Conservation (phyloP, 2,797 vertebrate species). For the Novumbra hubbsi region DNA sequence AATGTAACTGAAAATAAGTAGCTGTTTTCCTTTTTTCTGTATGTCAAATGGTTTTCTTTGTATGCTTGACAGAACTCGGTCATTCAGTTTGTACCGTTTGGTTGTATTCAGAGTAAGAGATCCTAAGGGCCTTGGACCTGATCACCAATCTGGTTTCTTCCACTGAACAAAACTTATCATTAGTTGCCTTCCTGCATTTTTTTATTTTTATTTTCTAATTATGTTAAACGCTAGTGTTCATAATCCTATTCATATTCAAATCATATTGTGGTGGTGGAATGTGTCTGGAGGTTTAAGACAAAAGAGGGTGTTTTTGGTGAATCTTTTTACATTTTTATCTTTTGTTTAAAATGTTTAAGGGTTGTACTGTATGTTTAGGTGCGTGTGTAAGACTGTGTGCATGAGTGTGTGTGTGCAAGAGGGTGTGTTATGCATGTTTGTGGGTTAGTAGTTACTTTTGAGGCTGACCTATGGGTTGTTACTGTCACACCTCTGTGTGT, state of each 20-base stretch:
- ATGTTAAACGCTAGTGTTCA: slow-evolving; percentile 57
- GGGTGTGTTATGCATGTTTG: slow-evolving; percentile 58
- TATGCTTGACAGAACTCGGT: slow-evolving; percentile 13
- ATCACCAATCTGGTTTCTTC: slow-evolving; percentile 18
- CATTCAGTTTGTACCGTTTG: slow-evolving; percentile 20
- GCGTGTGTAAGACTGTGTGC: slow-evolving; percentile 12
- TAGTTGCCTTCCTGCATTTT: slow-evolving; percentile 68
- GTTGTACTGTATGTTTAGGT: slow-evolving; percentile 25
- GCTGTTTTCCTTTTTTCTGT: background rate
- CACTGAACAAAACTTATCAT: slow-evolving; percentile 41
- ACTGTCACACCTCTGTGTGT: slow-evolving; percentile 66
- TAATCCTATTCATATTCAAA: slow-evolving; percentile 55
- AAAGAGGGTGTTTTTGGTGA: slow-evolving; percentile 46
- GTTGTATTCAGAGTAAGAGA: background rate
- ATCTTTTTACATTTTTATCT: slow-evolving; percentile 68
- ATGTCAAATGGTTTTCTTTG: slow-evolving; percentile 5
- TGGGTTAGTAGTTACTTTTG: slow-evolving; percentile 40
- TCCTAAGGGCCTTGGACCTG: slow-evolving; percentile 11
- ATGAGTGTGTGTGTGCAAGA: slow-evolving; percentile 18
- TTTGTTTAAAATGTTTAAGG: slow-evolving; percentile 58
- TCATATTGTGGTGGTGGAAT: slow-evolving; percentile 39
- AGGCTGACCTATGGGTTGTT: slow-evolving; percentile 49
- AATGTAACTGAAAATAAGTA: background rate
- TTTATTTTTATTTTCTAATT: slow-evolving; percentile 46
- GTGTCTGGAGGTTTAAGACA: slow-evolving; percentile 42